These are phyloP conservation scores for Anthopleura xanthogrammica DNA, from an alignment of 92 coral and sea anemone species.

Conservation along the genomic window DNA sequence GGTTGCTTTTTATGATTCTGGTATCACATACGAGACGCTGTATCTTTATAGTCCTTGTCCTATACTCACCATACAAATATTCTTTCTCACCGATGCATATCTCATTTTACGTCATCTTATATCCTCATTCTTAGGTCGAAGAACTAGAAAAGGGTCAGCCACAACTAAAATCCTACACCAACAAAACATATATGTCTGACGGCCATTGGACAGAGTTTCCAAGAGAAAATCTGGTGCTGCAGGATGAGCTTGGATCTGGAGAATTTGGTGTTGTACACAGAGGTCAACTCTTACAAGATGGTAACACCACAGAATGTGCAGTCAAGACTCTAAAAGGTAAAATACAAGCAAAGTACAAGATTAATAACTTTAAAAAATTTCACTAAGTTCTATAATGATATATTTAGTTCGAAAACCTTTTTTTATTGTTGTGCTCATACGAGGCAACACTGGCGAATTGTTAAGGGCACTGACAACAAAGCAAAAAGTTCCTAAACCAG, in stretches of 20 bases:
- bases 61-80: no score
- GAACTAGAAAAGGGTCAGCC: not conserved
- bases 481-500: no score
- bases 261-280: constrained; percentile 40
- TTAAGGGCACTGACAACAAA: no score
- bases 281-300: constrained; percentile 10
- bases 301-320: constrained; percentile 23
- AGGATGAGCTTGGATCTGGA: constrained; percentile 33
- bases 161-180: constrained; percentile 13
- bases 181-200: constrained; percentile 1
- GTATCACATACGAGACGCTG: no score
- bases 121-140: not conserved
- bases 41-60: no score
- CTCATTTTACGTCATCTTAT: not conserved
- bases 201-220: constrained; percentile 21
- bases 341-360: not conserved
- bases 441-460: no score
- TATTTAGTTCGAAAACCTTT: no score
- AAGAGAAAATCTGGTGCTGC: constrained; percentile 26
- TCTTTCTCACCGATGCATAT: no score
- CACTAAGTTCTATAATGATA: no score
- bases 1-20: no score
- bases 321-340: constrained; percentile 51
- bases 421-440: not conserved
- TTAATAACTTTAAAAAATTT: no score